Percentiles rank a stretch among this genome's conserved stretches.
Evolutionary conservation across 2,113 vertebrate species (phyloP).

Genomic region (Butorides virescens): DNA sequence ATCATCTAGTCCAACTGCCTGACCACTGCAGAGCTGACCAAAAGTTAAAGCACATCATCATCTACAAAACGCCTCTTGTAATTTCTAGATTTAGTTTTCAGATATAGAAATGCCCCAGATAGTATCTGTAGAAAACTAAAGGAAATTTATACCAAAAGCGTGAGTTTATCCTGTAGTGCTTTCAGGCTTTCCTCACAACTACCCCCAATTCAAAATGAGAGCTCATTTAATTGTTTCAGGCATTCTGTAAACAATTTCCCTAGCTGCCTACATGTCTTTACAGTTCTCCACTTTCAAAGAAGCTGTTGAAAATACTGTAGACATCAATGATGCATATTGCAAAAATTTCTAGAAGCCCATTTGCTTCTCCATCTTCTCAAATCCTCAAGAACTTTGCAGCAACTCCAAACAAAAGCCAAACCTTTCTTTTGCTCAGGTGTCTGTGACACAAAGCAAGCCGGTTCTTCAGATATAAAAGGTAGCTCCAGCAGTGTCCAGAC

Average conservation of each 20-base stretch:
- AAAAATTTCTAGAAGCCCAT: neutral
- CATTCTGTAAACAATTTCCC: neutral
- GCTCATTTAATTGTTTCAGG: neutral
- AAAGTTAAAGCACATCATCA: neutral
- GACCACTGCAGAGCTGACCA: neutral
- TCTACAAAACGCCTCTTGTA: neutral
- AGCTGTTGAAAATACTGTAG: neutral
- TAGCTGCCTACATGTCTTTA: neutral
- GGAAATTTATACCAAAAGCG: neutral
- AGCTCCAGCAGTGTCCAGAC: neutral
- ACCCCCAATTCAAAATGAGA: neutral
- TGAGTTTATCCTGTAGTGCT: neutral
- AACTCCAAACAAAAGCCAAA: neutral
- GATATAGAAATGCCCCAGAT: neutral
- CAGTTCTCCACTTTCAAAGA: neutral
- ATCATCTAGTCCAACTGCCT: neutral
- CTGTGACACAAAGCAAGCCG: neutral
- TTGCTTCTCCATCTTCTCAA: neutral
- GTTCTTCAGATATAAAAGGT: neutral
- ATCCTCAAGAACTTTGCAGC: neutral
- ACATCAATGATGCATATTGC: neutral
- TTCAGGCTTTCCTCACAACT: neutral
- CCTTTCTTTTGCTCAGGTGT: neutral
- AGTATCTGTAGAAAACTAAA: neutral
- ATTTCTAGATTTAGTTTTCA: neutral